Percentiles rank a stretch among this genome's conserved stretches.
phyloP scores from a whole-genome alignment of 2,113 vertebrate genomes.

The Balaenoptera acutorostrata region DNA sequence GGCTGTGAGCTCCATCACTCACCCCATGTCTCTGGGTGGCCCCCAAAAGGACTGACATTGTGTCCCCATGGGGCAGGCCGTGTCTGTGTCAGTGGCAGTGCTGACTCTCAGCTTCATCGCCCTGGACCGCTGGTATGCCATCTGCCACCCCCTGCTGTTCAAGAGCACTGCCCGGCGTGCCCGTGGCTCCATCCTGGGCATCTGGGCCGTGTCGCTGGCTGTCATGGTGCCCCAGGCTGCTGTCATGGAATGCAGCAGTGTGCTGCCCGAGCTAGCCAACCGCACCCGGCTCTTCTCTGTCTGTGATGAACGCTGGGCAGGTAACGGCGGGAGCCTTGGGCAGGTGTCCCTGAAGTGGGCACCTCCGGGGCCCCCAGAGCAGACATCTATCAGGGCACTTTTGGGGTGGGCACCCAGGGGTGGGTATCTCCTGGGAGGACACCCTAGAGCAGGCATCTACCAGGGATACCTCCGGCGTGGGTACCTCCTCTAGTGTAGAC shows the following conservation, averaged over 20 bases:
- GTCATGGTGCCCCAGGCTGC: conserved; percentile 91
- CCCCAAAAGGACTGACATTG: background rate
- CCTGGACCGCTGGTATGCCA: conserved; percentile 91
- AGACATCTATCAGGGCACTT: background rate
- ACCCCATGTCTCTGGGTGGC: background rate
- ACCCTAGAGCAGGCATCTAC: background rate
- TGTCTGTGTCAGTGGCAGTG: conserved; percentile 90
- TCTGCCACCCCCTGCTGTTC: conserved; percentile 90
- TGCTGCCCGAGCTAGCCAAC: conserved; percentile 87
- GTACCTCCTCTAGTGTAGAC: background rate
- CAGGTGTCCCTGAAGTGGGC: background rate
- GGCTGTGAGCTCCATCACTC: background rate
- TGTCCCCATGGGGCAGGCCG: conserved; percentile 78
- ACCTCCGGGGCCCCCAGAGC: background rate
- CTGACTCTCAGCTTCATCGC: conserved; percentile 90
- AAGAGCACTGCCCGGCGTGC: conserved; percentile 89
- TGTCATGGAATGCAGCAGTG: conserved; percentile 89
- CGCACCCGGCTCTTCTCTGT: conserved; percentile 89
- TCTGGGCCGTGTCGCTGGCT: conserved; percentile 88
- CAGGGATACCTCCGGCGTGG: background rate
- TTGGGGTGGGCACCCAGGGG: background rate
- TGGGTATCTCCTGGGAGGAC: background rate
- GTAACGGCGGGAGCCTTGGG: background rate
- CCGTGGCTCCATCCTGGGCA: conserved; percentile 86
- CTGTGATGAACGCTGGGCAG: conserved; percentile 87